Conservation (phyloP, 2,113 vertebrate species). For the Siphamia tubifer region DNA sequence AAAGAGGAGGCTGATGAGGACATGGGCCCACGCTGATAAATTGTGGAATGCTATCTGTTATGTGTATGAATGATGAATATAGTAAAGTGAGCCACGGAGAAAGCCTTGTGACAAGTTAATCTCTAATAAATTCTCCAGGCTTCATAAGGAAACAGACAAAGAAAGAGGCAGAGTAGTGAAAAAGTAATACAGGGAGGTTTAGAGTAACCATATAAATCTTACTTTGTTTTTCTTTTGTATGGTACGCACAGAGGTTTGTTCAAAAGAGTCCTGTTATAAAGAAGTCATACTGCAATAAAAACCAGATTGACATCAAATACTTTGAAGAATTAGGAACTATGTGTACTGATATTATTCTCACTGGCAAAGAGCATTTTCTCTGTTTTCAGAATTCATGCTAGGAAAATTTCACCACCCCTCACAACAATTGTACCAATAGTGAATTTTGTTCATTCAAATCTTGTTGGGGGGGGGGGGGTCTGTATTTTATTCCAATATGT, state of each 20-base stretch:
- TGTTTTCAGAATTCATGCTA: no score
- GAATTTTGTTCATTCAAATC: no score
- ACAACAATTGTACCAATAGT: no score
- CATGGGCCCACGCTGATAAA: conserved; percentile 55
- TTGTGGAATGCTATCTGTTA: conserved; percentile 71
- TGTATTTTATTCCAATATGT: no score
- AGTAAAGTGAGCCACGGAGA: conserved; percentile 64
- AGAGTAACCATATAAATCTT: background rate
- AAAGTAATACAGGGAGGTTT: background rate
- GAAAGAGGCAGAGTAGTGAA: background rate
- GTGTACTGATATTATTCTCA: no score
- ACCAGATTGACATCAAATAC: no score
- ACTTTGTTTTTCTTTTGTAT: background rate
- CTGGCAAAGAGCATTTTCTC: no score
- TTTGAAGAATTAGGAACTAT: no score
- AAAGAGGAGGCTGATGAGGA: conserved; percentile 47
- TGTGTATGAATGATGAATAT: conserved; percentile 63
- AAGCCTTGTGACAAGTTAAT: conserved; percentile 66
- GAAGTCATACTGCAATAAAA: background rate
- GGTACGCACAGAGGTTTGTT: background rate
- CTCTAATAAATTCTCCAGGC: conserved; percentile 66
- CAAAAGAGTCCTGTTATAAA: no score
- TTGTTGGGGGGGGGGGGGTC: no score
- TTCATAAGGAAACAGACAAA: conserved; percentile 3
- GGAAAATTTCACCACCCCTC: no score